Evolutionary conservation across 2,113 vertebrate species (phyloP).

Genomic region (Petromus typicus): DNA sequence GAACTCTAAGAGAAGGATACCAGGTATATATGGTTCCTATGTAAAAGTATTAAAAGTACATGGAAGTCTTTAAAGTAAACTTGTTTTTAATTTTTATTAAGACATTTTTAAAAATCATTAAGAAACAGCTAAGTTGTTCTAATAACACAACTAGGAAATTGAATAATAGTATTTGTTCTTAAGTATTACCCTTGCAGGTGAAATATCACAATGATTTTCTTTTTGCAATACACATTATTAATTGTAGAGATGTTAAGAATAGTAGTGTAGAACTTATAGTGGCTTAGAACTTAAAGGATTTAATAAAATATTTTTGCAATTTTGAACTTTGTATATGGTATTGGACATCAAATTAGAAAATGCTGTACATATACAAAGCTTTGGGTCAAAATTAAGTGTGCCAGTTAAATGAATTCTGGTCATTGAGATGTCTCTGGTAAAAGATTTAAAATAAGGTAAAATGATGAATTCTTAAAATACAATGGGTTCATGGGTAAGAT

Average conservation of each 20-base stretch:
- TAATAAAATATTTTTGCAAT: neutral
- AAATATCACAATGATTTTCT: conserved; percentile 60
- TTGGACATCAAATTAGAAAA: neutral
- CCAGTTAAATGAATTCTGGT: neutral
- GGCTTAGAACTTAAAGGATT: neutral
- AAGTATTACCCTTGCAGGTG: conserved; percentile 46
- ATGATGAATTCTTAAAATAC: neutral
- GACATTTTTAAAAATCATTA: conserved; percentile 25
- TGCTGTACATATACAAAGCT: neutral
- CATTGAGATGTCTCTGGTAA: neutral
- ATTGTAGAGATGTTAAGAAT: neutral
- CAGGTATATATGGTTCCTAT: neutral
- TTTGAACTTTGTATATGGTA: neutral
- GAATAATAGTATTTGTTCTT: conserved; percentile 39
- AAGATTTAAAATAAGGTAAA: neutral
- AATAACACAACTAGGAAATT: conserved; percentile 50
- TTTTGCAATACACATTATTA: neutral
- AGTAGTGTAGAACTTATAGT: neutral
- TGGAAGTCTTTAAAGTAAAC: neutral
- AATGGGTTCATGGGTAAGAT: too few relatives aligned
- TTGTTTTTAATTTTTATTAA: neutral
- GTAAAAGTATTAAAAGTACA: neutral
- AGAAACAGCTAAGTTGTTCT: conserved; percentile 23
- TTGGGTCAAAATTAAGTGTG: neutral
- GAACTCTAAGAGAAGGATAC: neutral